Base-by-base conservation (phyloP, 2,888 invertebrate species). In the Chrysina gloriosa region DNA sequence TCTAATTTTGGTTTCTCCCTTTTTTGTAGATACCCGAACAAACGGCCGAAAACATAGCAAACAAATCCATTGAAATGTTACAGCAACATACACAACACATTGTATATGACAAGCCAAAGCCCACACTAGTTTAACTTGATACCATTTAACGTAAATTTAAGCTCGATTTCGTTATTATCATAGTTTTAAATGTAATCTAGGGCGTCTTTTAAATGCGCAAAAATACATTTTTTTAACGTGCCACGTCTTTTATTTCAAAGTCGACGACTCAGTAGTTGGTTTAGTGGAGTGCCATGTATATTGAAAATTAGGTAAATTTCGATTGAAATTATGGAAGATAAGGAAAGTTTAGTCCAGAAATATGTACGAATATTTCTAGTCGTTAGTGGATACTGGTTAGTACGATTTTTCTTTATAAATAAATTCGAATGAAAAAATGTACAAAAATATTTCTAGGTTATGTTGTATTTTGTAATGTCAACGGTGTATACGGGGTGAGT, bases 61-160 rank as follows among this genome's bases (percentile, higher is more conserved):
- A 92, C 78, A 93, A 95, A 83, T 92, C 94, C 0, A 92, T 95
- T 3, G 94, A 95, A 76, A 85, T 92, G 74, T 94, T 95, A 93
- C 93, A 93, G 79, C 91, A 91, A 78, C 90, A 93, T 66, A 90
- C 86, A 69, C 84, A 84, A 19, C 78, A 85, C 29, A 82, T 82
- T 19, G 73, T 82, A 39, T 78, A 82, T 71, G 83, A 83, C 71
- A 82, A 81, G 72, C 79, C 80, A 29, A 82, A 83, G 73, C 76
- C 79, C 11, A 56, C 52, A 29, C 36, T 31, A 58, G 48, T 36
- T 23, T 65, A 34, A 42, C 27, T 11, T 27, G 45, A 0, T 21
- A 21, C 7, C 21, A 45, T 21, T 45, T 19, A 9, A 16, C 14
- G 6, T 50, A 21, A 47, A n/a, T 47, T 2, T 16, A 6, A 50